phyloP scores from a whole-genome alignment of 2,797 vertebrate genomes.

The Sciurus carolinensis region DNA sequence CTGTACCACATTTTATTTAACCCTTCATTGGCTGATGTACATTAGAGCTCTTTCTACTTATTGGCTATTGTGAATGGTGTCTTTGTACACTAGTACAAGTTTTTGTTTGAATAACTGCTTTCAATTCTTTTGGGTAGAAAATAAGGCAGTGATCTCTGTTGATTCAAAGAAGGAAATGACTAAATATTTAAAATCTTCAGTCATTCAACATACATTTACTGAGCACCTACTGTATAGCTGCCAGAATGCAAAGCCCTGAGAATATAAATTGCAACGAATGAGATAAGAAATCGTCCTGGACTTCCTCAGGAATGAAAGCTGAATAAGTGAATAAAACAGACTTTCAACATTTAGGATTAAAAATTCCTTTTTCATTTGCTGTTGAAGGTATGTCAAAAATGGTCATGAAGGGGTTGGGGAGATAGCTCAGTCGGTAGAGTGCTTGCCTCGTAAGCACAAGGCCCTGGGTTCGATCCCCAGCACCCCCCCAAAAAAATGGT shows the following conservation, averaged over 20 bases:
- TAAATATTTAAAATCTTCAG: slow-evolving; percentile 48
- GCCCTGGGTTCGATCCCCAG: too few relatives aligned
- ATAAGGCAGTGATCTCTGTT: background rate
- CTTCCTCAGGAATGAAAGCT: slow-evolving; percentile 7
- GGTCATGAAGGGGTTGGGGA: too few relatives aligned
- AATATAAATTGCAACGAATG: background rate
- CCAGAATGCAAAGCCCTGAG: background rate
- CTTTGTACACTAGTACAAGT: background rate
- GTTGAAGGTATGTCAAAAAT: slow-evolving; percentile 18
- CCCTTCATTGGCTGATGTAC: background rate
- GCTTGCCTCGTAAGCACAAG: too few relatives aligned
- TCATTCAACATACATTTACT: slow-evolving; percentile 39
- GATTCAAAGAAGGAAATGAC: slow-evolving; percentile 44
- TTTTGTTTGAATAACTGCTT: slow-evolving; percentile 39
- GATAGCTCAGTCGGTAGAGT: too few relatives aligned
- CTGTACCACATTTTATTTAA: background rate
- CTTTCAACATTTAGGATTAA: background rate
- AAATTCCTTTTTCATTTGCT: slow-evolving; percentile 33
- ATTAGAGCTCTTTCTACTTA: background rate
- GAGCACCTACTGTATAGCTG: background rate
- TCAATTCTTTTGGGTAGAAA: slow-evolving; percentile 47
- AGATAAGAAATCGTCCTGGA: background rate
- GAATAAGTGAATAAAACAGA: slow-evolving; percentile 37
- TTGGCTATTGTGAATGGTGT: background rate
- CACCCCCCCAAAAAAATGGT: too few relatives aligned